Base-by-base conservation (phyloP, 2,113 vertebrate species). In the Plecturocebus donacophilus region DNA sequence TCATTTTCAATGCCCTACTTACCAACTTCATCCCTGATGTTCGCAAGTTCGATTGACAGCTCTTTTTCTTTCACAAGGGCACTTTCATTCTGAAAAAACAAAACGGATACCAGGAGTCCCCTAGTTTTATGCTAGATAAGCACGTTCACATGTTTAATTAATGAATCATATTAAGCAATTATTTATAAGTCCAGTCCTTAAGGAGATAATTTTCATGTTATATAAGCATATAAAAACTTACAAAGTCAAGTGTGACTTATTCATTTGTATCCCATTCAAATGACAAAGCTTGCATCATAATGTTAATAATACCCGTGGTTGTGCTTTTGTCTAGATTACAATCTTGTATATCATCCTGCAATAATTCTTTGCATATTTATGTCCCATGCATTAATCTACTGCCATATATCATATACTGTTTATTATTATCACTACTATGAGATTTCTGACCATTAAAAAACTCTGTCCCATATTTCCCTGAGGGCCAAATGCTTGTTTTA, bases 11-110 rank as follows among this genome's bases (percentile, higher is more conserved):
- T 12, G 49, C 68, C 90, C 95, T 97, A 99, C 99, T 99, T 99
- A 99, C 99, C 99, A 98, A 99, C 99, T 99, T 99, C 99, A 99
- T 99, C 99, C 98, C 99, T 99, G 99, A 99, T 99, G 98, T 98
- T 99, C 97, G 99, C 98, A 98, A 99, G 99, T 98, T 99, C 99
- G 90, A 99, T 96, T 97, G 99, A 99, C 98, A 99, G 98, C 96
- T 99, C 99, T 98, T 99, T 99, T 98, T 99, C 99, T 98, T 99
- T 99, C 98, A 99, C 99, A 97, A 99, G 98, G 97, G 99, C 99
- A 95, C 98, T 99, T 99, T 99, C 99, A 91, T 97, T 99, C 99
- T 99, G 98, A 97, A 99, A 98, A 95, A 97, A 98, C 98, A 98
- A 98, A 93, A 98, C 2, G 94, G 42, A 97, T 90, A 98, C 88